Conservation (phyloP, 1,140 invertebrate genomes). For the Drosophila trapezifrons region DNA sequence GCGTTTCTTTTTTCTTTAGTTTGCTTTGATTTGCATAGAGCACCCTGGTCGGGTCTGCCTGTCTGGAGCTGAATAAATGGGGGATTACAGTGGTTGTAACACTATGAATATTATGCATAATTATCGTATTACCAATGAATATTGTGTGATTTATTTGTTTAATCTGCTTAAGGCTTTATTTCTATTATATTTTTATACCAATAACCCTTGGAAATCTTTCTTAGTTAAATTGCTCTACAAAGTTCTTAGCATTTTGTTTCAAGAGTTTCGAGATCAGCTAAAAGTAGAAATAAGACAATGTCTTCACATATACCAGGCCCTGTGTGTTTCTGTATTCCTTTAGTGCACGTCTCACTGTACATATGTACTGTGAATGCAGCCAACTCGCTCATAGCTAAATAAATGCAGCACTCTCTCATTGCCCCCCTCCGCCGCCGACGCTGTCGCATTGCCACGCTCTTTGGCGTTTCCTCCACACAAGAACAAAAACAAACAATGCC, state of each 20-base stretch:
- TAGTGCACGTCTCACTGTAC: conserved; percentile 9
- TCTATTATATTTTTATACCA: no score
- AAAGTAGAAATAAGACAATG: background rate
- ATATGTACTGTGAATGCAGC: conserved; percentile 15
- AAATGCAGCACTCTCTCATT: conserved; percentile 33
- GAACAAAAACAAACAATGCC: conserved; percentile 75
- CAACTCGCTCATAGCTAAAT: conserved; percentile 27
- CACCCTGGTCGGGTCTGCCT: background rate
- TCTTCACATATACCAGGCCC: background rate
- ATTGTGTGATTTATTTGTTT: background rate
- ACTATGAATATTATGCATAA: background rate
- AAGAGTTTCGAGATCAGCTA: background rate
- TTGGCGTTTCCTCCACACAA: conserved; percentile 52
- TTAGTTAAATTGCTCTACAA: background rate
- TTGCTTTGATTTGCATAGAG: conserved; percentile 23
- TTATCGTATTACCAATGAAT: background rate
- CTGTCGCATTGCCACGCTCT: conserved; percentile 26
- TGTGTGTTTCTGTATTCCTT: background rate
- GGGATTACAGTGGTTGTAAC: background rate
- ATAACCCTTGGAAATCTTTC: background rate
- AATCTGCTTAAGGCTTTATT: background rate
- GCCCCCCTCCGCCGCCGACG: conserved; percentile 4
- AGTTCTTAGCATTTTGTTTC: no score
- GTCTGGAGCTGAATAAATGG: conserved; percentile 2
- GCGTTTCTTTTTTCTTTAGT: conserved; percentile 8